phyloP scores from a whole-genome alignment of 2,797 vertebrate genomes.

The Notolepis coatsorum region DNA sequence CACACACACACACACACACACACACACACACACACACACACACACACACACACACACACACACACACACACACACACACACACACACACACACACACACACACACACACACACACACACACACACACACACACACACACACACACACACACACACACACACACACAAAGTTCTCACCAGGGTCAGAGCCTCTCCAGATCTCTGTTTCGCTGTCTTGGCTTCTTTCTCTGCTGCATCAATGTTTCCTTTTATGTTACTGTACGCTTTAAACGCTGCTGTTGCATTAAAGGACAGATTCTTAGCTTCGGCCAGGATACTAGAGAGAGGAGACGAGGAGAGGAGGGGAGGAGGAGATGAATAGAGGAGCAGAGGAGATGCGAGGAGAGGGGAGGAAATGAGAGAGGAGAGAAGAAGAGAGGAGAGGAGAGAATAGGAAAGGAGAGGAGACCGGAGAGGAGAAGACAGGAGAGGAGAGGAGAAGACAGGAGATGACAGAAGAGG shows the following conservation, averaged over 20 bases:
- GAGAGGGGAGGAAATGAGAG: background rate
- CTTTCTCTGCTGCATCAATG: constrained; percentile 90
- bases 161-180: constrained; percentile 80
- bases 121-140: constrained; percentile 10
- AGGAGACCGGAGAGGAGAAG: too few species aligned
- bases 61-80: background rate
- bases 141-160: background rate
- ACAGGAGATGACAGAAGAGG: too few species aligned
- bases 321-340: constrained; percentile 6
- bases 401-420: too few species aligned
- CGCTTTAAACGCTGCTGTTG: constrained; percentile 95
- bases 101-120: constrained; percentile 11
- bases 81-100: background rate
- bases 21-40: constrained; percentile 7
- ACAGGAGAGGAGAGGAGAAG: background rate
- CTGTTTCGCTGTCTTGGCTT: constrained; percentile 88
- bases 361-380: background rate
- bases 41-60: constrained; percentile 10
- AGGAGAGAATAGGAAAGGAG: too few species aligned
- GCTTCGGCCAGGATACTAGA: constrained; percentile 94
- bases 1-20: background rate
- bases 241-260: constrained; percentile 95
- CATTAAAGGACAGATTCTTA: constrained; percentile 97
- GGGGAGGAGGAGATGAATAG: background rate
- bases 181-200: constrained; percentile 86